Conservation (phyloP, 2,797 vertebrate species). For the Neosilurus mollespiculum region DNA sequence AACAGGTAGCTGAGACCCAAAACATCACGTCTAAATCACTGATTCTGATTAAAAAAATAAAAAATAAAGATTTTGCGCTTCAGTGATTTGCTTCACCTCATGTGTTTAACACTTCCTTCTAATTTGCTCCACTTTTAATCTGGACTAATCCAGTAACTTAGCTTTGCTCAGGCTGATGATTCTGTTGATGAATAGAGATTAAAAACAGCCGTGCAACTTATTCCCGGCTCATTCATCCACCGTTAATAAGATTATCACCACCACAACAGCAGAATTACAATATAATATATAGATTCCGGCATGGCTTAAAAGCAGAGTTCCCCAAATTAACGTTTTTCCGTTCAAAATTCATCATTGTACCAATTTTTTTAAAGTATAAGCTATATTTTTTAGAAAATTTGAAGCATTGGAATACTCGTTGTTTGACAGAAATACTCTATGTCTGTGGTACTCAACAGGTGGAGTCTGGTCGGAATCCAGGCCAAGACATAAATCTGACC, state of each 20-base stretch:
- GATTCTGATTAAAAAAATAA: not conserved
- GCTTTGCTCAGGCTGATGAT: not conserved
- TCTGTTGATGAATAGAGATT: slow-evolving; percentile 23
- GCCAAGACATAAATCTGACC: too few relatives aligned
- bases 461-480: too few relatives aligned
- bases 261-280: not conserved
- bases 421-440: too few relatives aligned
- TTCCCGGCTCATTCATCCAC: not conserved
- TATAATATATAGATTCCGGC: not conserved
- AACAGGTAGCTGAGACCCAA: not conserved
- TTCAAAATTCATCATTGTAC: too few relatives aligned
- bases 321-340: too few relatives aligned
- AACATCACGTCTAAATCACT: not conserved
- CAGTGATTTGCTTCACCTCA: not conserved
- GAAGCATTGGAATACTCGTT: too few relatives aligned
- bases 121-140: slow-evolving; percentile 11
- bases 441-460: too few relatives aligned
- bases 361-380: too few relatives aligned
- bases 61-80: not conserved
- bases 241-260: slow-evolving; percentile 17
- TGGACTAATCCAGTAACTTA: slow-evolving; percentile 22
- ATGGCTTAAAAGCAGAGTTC: too few relatives aligned
- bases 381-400: too few relatives aligned
- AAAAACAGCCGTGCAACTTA: slow-evolving; percentile 7
- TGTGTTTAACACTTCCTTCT: not conserved